Conservation (phyloP, 2,797 vertebrate species). For the Lutjanus campechanus region DNA sequence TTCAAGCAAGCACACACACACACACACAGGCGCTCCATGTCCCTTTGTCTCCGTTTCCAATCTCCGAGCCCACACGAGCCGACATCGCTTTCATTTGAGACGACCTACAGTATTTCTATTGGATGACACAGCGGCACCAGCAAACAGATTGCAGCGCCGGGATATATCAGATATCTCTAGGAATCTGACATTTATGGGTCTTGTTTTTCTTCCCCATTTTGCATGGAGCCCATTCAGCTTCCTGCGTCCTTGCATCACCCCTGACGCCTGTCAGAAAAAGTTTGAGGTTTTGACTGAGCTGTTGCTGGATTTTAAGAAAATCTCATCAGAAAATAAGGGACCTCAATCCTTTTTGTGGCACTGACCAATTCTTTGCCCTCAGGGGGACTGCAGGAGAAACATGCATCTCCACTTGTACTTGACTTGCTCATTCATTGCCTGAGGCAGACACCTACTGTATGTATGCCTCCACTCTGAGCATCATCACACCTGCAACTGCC, state of each 20-base stretch:
- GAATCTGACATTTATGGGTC: slow-evolving; percentile 75
- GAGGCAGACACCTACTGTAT: slow-evolving; percentile 47
- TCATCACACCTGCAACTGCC: slow-evolving; percentile 46
- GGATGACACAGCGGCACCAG: slow-evolving; percentile 56
- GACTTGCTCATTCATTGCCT: slow-evolving; percentile 59
- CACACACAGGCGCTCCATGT: neutral
- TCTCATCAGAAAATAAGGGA: slow-evolving; percentile 9
- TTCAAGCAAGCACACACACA: slow-evolving; percentile 14
- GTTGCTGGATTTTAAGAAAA: slow-evolving; percentile 42
- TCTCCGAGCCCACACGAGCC: slow-evolving; percentile 48
- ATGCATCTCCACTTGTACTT: slow-evolving; percentile 62
- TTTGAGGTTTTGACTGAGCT: slow-evolving; percentile 45
- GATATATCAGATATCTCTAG: slow-evolving; percentile 69
- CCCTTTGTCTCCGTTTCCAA: slow-evolving; percentile 59
- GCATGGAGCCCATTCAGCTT: slow-evolving; percentile 60
- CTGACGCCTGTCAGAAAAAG: slow-evolving; percentile 53
- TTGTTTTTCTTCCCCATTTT: slow-evolving; percentile 66
- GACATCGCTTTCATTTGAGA: slow-evolving; percentile 49
- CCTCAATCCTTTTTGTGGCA: slow-evolving; percentile 48
- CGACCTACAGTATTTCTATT: slow-evolving; percentile 56
- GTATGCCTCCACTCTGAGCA: slow-evolving; percentile 49
- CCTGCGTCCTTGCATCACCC: slow-evolving; percentile 69
- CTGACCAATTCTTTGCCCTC: slow-evolving; percentile 63
- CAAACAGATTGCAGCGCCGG: slow-evolving; percentile 59
- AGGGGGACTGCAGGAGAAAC: slow-evolving; percentile 55